Percentiles rank a stretch among this genome's conserved stretches.
These are phyloP conservation scores for Antigone vipio DNA, from an alignment of 2,113 vertebrate genomes.

Conservation along the genomic window DNA sequence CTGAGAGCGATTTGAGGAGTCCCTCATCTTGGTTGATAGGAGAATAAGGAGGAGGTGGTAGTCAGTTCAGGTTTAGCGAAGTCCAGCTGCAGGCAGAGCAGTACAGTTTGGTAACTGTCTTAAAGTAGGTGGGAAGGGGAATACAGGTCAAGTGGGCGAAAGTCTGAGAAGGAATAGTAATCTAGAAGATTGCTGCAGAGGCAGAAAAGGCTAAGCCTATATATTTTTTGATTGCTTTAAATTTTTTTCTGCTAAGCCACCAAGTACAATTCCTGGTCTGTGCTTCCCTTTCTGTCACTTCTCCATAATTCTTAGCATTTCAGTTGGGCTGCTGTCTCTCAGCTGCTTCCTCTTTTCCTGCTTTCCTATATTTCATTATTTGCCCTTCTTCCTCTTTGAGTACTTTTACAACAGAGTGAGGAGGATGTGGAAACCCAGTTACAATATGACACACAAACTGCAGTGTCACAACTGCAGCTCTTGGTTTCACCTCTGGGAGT, in stretches of 20 bases:
- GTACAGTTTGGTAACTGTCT: not conserved
- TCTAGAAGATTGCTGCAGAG: not conserved
- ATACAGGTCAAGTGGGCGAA: not conserved
- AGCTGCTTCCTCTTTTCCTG: constrained; percentile 92
- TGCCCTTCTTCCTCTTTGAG: constrained; percentile 90
- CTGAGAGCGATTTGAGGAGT: not conserved
- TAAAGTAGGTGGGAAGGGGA: not conserved
- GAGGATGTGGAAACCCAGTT: constrained; percentile 89
- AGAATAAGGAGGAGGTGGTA: not conserved
- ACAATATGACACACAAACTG: constrained; percentile 79
- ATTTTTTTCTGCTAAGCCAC: constrained; percentile 4
- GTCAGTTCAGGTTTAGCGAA: not conserved
- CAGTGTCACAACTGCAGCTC: constrained; percentile 64
- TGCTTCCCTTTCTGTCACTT: constrained; percentile 98
- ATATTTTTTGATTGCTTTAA: not conserved
- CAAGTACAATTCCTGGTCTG: constrained; percentile 81
- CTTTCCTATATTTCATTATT: constrained; percentile 95
- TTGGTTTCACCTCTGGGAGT: constrained; percentile 34
- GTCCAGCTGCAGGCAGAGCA: not conserved
- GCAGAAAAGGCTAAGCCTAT: not conserved
- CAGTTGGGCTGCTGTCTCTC: constrained; percentile 81
- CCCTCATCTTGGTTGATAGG: not conserved
- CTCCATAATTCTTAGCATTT: constrained; percentile 93
- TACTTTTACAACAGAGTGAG: constrained; percentile 76
- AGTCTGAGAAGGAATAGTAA: not conserved